Evolutionary conservation across 1,140 invertebrate genomes (phyloP).

Genomic region (Drosophila yakuba): DNA sequence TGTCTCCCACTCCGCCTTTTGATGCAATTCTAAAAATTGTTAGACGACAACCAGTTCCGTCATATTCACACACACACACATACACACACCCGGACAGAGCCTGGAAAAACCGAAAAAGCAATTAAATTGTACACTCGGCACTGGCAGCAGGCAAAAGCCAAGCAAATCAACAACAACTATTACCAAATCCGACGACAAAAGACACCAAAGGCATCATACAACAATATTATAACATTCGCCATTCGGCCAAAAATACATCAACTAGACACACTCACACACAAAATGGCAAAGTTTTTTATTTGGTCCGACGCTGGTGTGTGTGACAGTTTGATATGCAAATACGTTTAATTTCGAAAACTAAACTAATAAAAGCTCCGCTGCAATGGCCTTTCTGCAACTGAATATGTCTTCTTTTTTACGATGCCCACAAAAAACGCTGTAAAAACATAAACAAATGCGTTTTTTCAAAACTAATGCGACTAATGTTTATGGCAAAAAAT

Average conservation of each 20-base stretch:
- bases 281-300: constrained; percentile 53
- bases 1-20: constrained; percentile 1
- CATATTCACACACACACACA: constrained; percentile 61
- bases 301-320: constrained; percentile 40
- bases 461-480: constrained; percentile 45
- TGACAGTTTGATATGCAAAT: constrained; percentile 77
- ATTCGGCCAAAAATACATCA: constrained; percentile 50
- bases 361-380: constrained; percentile 73
- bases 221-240: constrained; percentile 67
- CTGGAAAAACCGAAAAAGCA: constrained; percentile 70
- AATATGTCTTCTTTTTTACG: constrained; percentile 18
- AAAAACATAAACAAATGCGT: constrained; percentile 48
- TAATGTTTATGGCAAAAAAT: constrained; percentile 21
- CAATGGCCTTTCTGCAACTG: constrained; percentile 38
- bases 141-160: constrained; percentile 38
- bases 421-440: constrained; percentile 13
- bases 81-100: constrained; percentile 32
- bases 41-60: constrained; percentile 75
- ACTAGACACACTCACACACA: constrained; percentile 42
- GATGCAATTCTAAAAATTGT: constrained; percentile 50
- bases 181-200: constrained; percentile 52
- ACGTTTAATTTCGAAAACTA: constrained; percentile 82
- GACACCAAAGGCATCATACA: constrained; percentile 67
- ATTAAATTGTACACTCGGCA: constrained; percentile 78
- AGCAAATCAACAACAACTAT: constrained; percentile 58